These are phyloP conservation scores for Lindbergichthys nudifrons DNA, from an alignment of 2,797 vertebrate genomes.

Conservation along the genomic window DNA sequence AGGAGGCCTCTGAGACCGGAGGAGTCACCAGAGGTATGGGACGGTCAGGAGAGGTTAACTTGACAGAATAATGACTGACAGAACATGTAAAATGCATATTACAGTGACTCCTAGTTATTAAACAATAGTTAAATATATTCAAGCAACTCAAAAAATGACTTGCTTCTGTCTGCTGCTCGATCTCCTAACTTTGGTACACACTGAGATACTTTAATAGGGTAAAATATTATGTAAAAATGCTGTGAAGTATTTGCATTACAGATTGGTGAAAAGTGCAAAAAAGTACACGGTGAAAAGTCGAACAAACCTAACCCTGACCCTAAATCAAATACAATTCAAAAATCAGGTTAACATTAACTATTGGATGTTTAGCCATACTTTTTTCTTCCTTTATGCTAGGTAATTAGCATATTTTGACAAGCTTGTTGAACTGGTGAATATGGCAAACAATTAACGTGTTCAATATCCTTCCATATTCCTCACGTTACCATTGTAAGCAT, in stretches of 20 bases:
- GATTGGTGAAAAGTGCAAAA: neutral
- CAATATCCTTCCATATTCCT: neutral
- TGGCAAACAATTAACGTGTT: neutral
- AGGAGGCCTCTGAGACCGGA: slow-evolving; percentile 25
- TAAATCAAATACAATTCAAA: neutral
- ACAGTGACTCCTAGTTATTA: neutral
- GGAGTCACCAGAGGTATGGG: slow-evolving; percentile 15
- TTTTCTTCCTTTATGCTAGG: too few species aligned
- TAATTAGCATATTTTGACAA: neutral
- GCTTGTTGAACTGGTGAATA: neutral
- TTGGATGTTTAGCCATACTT: neutral
- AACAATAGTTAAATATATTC: neutral
- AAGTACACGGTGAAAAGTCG: too few species aligned
- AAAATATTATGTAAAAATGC: neutral
- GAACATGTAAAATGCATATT: neutral
- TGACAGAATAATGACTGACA: neutral
- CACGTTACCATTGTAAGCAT: neutral
- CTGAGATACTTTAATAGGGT: neutral
- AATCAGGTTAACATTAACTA: neutral
- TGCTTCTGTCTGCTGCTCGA: neutral
- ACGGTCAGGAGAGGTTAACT: neutral
- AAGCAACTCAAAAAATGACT: neutral
- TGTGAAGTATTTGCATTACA: neutral
- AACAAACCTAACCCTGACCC: too few species aligned
- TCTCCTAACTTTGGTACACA: neutral